Evolutionary conservation across 2,888 invertebrate species (phyloP).

Genomic region (Hyppa rectilinea): DNA sequence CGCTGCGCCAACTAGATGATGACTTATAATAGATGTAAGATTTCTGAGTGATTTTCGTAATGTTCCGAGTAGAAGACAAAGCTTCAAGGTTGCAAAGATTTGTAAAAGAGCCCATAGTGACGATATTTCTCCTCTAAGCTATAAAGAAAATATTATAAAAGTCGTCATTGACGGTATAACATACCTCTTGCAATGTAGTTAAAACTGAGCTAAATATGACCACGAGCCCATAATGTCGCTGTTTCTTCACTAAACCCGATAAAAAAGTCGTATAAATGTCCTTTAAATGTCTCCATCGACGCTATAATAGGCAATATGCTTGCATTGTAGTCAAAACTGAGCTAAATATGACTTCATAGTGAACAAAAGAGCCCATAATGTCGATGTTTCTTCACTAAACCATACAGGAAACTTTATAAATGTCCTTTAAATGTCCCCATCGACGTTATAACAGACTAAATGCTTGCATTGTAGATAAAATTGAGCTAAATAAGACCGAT

Average conservation of each 20-base stretch:
- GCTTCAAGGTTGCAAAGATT: not conserved
- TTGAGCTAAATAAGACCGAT: slow-evolving; percentile 30
- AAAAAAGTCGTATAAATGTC: no score
- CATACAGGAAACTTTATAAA: not conserved
- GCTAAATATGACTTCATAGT: not conserved
- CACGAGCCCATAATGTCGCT: no score
- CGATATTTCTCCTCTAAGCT: no score
- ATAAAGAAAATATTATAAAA: no score
- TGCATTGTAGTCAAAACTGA: slow-evolving; percentile 6
- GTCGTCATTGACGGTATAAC: no score
- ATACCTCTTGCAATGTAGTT: no score
- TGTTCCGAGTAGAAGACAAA: not conserved
- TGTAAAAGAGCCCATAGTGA: no score
- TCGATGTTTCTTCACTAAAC: not conserved
- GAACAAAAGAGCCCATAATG: not conserved
- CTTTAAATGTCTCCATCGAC: not conserved
- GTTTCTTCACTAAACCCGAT: no score
- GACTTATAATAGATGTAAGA: no score
- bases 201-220: no score
- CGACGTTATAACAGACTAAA: slow-evolving; percentile 3
- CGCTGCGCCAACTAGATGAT: no score
- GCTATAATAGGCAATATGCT: slow-evolving; percentile 3
- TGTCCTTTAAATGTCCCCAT: not conserved
- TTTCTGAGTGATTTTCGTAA: not conserved
- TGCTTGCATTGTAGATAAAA: slow-evolving; percentile 8